Evolutionary conservation across 1,140 invertebrate genomes (phyloP), one percentile per base, ranked within the genome.

Genomic region (Papilio xuthus): DNA sequence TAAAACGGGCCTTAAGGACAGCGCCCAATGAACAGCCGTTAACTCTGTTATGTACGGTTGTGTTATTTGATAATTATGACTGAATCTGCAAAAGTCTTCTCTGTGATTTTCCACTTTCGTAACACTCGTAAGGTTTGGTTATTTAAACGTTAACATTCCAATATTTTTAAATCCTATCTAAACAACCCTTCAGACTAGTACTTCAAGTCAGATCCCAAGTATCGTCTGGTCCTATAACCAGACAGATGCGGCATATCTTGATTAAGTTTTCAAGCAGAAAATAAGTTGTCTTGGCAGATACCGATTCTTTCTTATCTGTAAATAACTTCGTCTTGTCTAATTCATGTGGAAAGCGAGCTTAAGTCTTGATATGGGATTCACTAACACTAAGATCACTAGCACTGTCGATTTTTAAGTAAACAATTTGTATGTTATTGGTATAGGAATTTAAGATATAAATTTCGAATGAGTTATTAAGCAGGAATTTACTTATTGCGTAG

Each of bases 401-500:
- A 44, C 9, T 44, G 44, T 44, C 2, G 9, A 44, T n/a, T n/a
- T n/a, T n/a, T n/a, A n/a, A n/a, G n/a, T n/a, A 23, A 15, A 13
- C 23, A 32, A 67, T 28, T 28, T 32, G 13, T 4, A 32, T 28
- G 10, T 63, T 28, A 15, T 15, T 15, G 60, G 26, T 8, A 28
- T 28, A 67, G 23, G 3, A 28, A 18, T 0, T 15, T 67, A 10
- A 8, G n/a, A 63, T 23, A 13, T 23, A 67, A n/a, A 28, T 28
- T 32, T 41, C 20, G 2, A 10, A 41, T 37, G 4, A 70, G 4
- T 32, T 70, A 70, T 70, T 67, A 42, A 71, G 9, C 70, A 72
- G 70, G 18, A 23, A 72, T 71, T 71, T 47, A 70, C 37, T 15
- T 42, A 72, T 50, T 73, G 20, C 37, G 41, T 23, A 28, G 42